Base-by-base conservation (phyloP, 2,888 invertebrate genomes). In the Temnothorax unifasciatus region DNA sequence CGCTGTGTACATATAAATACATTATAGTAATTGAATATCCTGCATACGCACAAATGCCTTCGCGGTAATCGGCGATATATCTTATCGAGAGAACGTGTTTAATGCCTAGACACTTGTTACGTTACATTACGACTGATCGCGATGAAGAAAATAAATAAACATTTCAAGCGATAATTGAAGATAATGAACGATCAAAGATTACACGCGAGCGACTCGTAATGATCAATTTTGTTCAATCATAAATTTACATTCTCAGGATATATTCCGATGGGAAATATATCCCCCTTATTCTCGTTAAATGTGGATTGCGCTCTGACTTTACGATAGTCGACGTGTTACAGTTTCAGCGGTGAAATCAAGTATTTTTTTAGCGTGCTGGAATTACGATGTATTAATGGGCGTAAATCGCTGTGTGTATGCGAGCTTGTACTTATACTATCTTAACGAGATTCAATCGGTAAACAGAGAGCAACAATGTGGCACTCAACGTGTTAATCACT, bases 401-500 rank as follows among this genome's bases (percentile, higher is more conserved):
- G 41, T 59, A 61, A 61, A 47, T 61, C 34, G 6, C 2, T 34
- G 18, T 5, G 25, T 41, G 41, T 5, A 41, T 18, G 41, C 34
- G 11, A 47, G 15, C 8, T 59, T 73, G 57, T 29, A n/a, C 61
- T 69, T 52, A 38, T 34, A n/a, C 8, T 25, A 6, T 47, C 29
- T 29, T 61, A 25, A 38, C 15, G 47, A 63, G n/a, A 63, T 63
- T 61, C n/a, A 34, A 75, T 75, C 71, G 34, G 13, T 41, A 68
- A 50, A 57, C 21, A 44, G 3, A 9, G 5, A 18, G 50, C 38
- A 38, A 68, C n/a, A 52, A 38, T 18, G 34, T 25, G 77, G 69
- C 77, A 68, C 54, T 68, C 50, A 66, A 66, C 68, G 77, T 66
- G 69, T 68, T 68, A 69, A 64, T 77, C 54, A n/a, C 29, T 15